A percentile compares a stretch with the other conserved stretches of the same genome.
Evolutionary conservation across 2,888 invertebrate species (phyloP).

Genomic region (Cephus nigrinus): DNA sequence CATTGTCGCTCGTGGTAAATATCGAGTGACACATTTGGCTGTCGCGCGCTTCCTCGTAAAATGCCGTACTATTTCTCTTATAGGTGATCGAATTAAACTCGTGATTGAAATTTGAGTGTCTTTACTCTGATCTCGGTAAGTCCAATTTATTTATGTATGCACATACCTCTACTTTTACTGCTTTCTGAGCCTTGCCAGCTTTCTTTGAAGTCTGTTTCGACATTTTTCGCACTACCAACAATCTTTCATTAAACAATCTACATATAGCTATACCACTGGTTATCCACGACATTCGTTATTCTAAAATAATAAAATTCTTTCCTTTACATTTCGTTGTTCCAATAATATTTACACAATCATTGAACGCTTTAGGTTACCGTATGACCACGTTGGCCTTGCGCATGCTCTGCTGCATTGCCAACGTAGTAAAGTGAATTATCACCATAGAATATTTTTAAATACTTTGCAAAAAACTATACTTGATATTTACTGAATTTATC

Average conservation of each 20-base stretch:
- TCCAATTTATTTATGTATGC: conserved; percentile 11
- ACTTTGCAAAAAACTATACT: background rate
- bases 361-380: background rate
- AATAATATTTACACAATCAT: background rate
- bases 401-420: background rate
- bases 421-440: background rate
- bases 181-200: conserved; percentile 26
- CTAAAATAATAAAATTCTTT: background rate
- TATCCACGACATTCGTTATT: background rate
- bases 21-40: conserved; percentile 16
- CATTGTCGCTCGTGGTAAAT: conserved; percentile 20
- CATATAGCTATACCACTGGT: background rate
- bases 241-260: background rate
- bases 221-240: conserved; percentile 41
- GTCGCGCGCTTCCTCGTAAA: conserved; percentile 35
- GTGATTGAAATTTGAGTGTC: conserved; percentile 23
- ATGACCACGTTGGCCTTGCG: background rate
- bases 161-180: conserved; percentile 44
- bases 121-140: conserved; percentile 37
- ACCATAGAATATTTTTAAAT: background rate
- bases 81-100: conserved; percentile 49
- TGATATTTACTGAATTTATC: background rate
- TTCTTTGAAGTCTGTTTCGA: conserved; percentile 49
- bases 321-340: background rate
- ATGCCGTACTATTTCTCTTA: conserved; percentile 49